These are phyloP conservation scores for Halcyon chelicuti DNA, from an alignment of 2,797 vertebrate genomes.

Conservation along the genomic window DNA sequence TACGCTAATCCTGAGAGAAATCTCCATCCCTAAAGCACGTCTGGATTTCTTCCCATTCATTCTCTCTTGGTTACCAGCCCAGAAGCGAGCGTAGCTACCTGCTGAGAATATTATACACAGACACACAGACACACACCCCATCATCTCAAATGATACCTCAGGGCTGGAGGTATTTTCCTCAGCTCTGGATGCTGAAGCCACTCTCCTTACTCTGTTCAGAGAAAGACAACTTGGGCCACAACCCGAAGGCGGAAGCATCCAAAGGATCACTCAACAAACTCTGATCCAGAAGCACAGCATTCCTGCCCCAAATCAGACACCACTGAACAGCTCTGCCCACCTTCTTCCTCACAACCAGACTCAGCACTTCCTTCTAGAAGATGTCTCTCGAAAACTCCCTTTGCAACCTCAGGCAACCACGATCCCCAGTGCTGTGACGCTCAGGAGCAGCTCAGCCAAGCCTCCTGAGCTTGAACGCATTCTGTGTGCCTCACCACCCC, in stretches of 20 bases:
- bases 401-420: not conserved
- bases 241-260: not conserved
- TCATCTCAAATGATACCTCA: not conserved
- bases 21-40: not conserved
- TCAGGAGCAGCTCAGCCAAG: not conserved
- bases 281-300: not conserved
- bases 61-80: not conserved
- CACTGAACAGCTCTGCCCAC: not conserved
- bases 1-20: not conserved
- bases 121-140: no score
- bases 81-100: not conserved
- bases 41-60: not conserved
- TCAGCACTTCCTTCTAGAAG: not conserved
- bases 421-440: accelerated
- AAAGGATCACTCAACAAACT: not conserved
- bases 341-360: not conserved
- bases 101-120: not conserved
- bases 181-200: not conserved
- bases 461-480: not conserved
- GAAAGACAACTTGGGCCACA: not conserved
- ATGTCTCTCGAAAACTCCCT: not conserved
- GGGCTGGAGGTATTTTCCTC: not conserved
- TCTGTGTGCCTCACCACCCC: accelerated
- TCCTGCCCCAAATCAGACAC: not conserved
- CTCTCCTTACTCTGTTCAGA: not conserved